These are phyloP conservation scores for Apamea crenata DNA, from an alignment of 2,888 invertebrate species.

Conservation along the genomic window DNA sequence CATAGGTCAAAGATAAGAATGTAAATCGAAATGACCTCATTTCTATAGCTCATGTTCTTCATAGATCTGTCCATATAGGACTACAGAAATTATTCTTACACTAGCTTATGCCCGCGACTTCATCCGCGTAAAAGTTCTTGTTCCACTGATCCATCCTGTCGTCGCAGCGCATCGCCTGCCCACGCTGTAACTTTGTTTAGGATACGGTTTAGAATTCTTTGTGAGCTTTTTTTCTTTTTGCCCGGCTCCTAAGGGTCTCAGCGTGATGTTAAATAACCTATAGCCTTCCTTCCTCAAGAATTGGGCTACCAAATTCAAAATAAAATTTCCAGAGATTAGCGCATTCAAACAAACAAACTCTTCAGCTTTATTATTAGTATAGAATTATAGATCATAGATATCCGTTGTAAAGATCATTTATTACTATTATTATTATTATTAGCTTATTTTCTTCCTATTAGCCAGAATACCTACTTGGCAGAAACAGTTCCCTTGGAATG, in stretches of 20 bases:
- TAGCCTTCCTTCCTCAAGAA: background rate
- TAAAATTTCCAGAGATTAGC: too few relatives aligned
- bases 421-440: too few relatives aligned
- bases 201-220: background rate
- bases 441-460: background rate
- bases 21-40: slow-evolving; percentile 39
- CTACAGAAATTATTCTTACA: background rate
- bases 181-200: background rate
- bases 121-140: background rate
- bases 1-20: slow-evolving; percentile 64
- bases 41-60: slow-evolving; percentile 34
- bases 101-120: background rate
- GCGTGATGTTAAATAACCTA: background rate
- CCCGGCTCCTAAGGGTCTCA: background rate
- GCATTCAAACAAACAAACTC: too few relatives aligned
- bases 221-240: background rate
- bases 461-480: background rate
- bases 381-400: background rate
- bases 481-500: background rate
- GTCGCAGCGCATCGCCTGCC: background rate
- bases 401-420: too few relatives aligned
- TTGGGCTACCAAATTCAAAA: background rate
- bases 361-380: background rate
- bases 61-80: background rate
- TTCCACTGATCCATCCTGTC: background rate